Base-by-base conservation (phyloP, 92 coral and sea anemone species). In the Epizoanthus stellaris region DNA sequence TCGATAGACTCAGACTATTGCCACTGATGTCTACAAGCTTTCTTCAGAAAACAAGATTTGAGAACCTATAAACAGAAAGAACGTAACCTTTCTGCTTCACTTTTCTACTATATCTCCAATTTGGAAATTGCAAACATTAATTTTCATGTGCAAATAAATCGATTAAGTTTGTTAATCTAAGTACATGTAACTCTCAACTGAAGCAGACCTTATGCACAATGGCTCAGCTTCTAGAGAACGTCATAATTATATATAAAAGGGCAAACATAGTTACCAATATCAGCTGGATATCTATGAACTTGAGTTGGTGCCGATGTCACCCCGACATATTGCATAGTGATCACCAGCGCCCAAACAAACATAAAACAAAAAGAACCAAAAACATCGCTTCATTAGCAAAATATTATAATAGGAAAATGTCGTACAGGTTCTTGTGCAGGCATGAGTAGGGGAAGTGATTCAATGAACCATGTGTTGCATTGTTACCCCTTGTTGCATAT, bases 321-420 rank as follows among this genome's bases (percentile, higher is more conserved):
- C 94, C 95, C 98, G 89, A 94, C 98, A 90, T 94, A 95, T 94
- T 94, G 90, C 93, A 89, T 84, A 94, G 98, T 94, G 98, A 94
- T 80, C 98, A 94, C 98, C 98, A 92, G 98, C 98, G 91, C 81
- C 89, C 82, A 84, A 91, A 94, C 92, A 91, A 82, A 87, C 90
- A 87, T 80, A 81, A 75, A 87, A 77, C 68, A 87, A 87, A 75
- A 82, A 85, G 87, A 92, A 85, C 77, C 86, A 88, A 93, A 89
- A 79, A 79, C 58, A 79, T 42, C 49, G 83, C 58, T 64, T 40
- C 67, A 79, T 79, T 79, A 79, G 83, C 42, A 79, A 62, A 39
- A 13, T 79, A 63, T 20, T 38, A 20, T 63, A 3, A 9, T 2
- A 3, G 56, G 1, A 6, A 36, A 40, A 3, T 59, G 36, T 4